Conservation (phyloP, 2,888 invertebrate species). For the Amblyjoppa fuscipennis region DNA sequence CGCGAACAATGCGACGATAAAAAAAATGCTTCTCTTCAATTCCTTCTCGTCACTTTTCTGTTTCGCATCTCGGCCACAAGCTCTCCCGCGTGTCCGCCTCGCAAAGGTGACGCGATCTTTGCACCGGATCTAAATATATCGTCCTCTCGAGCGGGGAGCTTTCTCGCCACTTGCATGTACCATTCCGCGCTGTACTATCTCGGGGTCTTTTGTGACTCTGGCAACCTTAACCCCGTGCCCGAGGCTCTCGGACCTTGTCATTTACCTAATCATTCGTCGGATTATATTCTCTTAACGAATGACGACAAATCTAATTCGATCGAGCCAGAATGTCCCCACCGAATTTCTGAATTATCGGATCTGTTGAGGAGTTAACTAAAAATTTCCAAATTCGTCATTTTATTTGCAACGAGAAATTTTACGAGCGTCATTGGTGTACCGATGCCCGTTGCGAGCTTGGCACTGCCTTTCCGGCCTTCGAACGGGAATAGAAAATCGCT, state of each 20-base stretch:
- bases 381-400: neutral
- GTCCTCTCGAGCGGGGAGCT: conserved; percentile 5
- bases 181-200: neutral
- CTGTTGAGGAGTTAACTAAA: neutral
- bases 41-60: neutral
- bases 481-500: conserved; percentile 39
- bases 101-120: conserved; percentile 58
- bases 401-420: neutral
- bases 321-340: neutral
- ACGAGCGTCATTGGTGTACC: neutral
- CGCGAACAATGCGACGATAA: conserved; percentile 29
- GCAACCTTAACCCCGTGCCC: conserved; percentile 27
- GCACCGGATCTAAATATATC: conserved; percentile 59
- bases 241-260: neutral
- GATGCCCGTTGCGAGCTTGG: neutral
- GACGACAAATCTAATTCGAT: neutral
- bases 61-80: conserved; percentile 1
- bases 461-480: conserved; percentile 46
- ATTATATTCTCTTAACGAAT: neutral
- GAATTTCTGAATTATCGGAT: neutral
- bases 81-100: conserved; percentile 28
- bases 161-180: neutral
- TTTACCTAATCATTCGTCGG: neutral
- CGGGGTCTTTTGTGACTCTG: conserved; percentile 7
- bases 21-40: conserved; percentile 7